Base-by-base conservation (phyloP, 1,140 invertebrate species). In the Drosophila carrolli region DNA sequence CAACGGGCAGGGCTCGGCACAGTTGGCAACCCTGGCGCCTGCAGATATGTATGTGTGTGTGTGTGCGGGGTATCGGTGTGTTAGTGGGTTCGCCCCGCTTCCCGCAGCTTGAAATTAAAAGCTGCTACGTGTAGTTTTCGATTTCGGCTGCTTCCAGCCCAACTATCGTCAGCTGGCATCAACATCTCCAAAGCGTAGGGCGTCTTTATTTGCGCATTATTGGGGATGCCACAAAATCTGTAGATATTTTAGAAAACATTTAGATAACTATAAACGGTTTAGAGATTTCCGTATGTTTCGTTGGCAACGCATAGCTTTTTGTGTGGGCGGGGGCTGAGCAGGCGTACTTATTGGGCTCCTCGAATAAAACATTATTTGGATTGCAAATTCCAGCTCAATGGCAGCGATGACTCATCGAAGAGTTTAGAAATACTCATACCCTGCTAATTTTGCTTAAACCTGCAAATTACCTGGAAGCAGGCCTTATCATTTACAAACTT, bases 81-180 rank as follows among this genome's bases (percentile, higher is more conserved):
- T 55, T 71, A 54, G 60, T 51, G 68, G 61, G 32, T 32, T 41
- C 35, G 53, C 66, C 40, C 40, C 62, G 63, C 29, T 65, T 54
- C 61, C 67, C 43, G 43, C 56, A 43, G 44, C 51, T 47, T 62
- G 66, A 71, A 81, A 84, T 75, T 75, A 81, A 89, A 88, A 88
- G 81, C 84, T 73, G 84, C 84, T 84, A 89, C 84, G 84, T 89
- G 84, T 89, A 89, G 85, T 81, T 90, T 89, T 89, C 54, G 65
- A 53, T 90, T 90, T 84, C 54, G 62, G 62, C 59, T 73, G 68
- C 48, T 70, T 77, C 38, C 47, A 43, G 19, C 32, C 29, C 29
- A 61, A 47, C 40, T 51, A 74, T 75, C 32, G 9, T 13, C 27
- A 10, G 7, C 50, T n/a, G 48, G 57, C 16, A n/a, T 37, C 14